Base-by-base conservation (phyloP, 1,140 invertebrate genomes). In the Drosophila kikkawai region DNA sequence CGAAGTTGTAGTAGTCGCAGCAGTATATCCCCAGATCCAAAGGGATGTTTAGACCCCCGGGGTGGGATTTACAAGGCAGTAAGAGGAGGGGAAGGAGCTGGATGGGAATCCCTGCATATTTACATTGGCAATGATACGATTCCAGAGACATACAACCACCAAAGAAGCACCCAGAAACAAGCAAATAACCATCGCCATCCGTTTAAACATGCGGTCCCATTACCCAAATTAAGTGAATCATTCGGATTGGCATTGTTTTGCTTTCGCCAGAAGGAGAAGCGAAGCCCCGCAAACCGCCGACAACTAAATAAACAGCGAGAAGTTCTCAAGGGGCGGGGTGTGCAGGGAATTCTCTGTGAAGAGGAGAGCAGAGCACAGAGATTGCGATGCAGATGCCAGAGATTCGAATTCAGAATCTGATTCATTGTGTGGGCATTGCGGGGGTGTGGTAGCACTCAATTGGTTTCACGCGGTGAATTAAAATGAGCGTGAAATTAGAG, bases 211-310 rank as follows among this genome's bases (percentile, higher is more conserved):
- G 67, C 67, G 84, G 80, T 91, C 83, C 85, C 84, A 90, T 91
- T 91, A 91, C 91, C 84, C 85, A 91, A 91, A 91, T 91, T 91
- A 91, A 91, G 85, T 91, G 88, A 91, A 82, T 91, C 84, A 78
- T 55, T 70, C 63, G 67, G 67, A 70, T 66, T 84, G 53, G 69
- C 91, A 91, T 91, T 91, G 88, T 91, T 91, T 91, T 90, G 81
- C 64, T 78, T 64, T 78, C 48, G 53, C 47, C 13, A 34, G 48
- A 48, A 48, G 61, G 48, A 39, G 45, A 61, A 75, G 76, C 26
- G 51, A 83, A 83, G 73, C 77, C 84, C 64, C 22, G 61, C 79
- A 87, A 87, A 68, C 81, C 73, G 77, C 83, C 85, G 82, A 87
- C 90, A 90, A 90, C 90, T 91, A 91, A 91, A 90, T 91, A 91